These are phyloP conservation scores for Actinostola sp. DNA, from an alignment of 92 coral and sea anemone species.

Conservation along the genomic window DNA sequence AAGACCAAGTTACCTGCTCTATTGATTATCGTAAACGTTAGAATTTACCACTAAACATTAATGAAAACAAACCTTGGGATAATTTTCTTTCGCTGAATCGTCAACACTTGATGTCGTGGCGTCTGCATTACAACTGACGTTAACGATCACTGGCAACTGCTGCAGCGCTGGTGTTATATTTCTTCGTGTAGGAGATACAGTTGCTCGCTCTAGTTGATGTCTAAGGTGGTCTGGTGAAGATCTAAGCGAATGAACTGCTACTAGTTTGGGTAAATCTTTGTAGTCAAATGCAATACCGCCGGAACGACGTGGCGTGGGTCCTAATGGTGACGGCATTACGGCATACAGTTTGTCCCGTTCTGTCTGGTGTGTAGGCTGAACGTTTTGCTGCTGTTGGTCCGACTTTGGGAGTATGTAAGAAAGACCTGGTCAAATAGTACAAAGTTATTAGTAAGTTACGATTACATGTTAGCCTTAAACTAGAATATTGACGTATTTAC, in stretches of 20 bases:
- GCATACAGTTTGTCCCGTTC: neutral
- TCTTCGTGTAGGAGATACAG: neutral
- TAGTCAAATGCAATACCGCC: constrained; percentile 24
- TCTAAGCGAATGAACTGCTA: constrained; percentile 22
- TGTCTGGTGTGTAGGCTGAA: neutral
- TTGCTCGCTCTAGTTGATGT: neutral
- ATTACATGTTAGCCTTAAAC: too few relatives aligned
- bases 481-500: too few relatives aligned
- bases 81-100: neutral
- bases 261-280: constrained; percentile 22
- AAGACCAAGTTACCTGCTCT: too few relatives aligned
- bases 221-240: constrained; percentile 6
- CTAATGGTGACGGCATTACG: too few relatives aligned
- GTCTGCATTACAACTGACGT: neutral
- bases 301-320: constrained; percentile 10
- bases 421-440: too few relatives aligned
- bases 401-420: neutral
- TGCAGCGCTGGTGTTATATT: neutral
- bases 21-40: too few relatives aligned
- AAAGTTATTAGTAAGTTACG: too few relatives aligned
- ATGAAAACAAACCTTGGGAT: neutral
- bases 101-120: neutral
- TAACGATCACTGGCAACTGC: neutral
- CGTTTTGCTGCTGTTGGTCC: too few relatives aligned
- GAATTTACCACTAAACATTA: too few relatives aligned